These are phyloP conservation scores for Laticauda colubrina DNA, from an alignment of 2,113 vertebrate genomes.

Conservation along the genomic window DNA sequence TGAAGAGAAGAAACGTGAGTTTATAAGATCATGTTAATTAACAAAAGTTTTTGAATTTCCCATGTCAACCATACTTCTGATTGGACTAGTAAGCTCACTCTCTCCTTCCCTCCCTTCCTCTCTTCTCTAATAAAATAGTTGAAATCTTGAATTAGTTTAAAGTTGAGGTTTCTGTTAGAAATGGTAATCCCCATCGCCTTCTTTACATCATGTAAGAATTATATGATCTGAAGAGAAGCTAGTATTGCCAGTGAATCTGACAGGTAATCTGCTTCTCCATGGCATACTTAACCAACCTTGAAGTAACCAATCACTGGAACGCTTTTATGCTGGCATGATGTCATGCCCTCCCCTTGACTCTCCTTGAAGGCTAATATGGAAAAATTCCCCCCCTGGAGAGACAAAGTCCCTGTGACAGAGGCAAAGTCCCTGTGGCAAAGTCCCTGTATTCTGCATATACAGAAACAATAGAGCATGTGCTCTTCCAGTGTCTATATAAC, in stretches of 20 bases:
- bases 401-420: not conserved
- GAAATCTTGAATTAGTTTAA: not conserved
- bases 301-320: not conserved
- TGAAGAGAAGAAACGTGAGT: slow-evolving; percentile 85
- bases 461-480: not conserved
- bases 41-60: not conserved
- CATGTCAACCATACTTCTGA: not conserved
- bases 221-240: not conserved
- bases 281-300: not conserved
- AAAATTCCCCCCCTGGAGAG: not conserved
- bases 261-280: not conserved
- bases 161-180: not conserved
- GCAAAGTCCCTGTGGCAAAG: not conserved
- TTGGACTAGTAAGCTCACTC: not conserved
- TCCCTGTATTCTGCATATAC: not conserved
- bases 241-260: not conserved
- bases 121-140: rapidly evolving
- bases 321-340: not conserved
- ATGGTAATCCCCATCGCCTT: not conserved
- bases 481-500: not conserved
- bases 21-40: not conserved
- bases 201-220: not conserved
- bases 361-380: not conserved
- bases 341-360: not conserved
- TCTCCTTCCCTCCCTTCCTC: not conserved